Percentiles rank a stretch among this genome's conserved stretches.
Conservation (phyloP, 23 tunicate species). For the Ciona savignyi region DNA sequence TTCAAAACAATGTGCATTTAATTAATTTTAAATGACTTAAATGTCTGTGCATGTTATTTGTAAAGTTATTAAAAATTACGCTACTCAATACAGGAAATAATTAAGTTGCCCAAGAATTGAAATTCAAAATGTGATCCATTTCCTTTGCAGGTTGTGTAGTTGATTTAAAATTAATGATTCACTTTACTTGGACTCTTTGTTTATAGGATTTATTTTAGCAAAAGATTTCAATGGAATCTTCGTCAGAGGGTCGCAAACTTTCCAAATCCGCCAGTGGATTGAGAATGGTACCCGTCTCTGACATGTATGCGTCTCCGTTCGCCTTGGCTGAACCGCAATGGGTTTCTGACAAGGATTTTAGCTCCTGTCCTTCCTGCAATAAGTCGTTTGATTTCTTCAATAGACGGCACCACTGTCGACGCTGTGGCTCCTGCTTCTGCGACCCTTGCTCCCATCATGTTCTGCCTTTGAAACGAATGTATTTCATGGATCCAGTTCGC, state of each 20-base stretch:
- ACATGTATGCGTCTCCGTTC: slow-evolving; percentile 74
- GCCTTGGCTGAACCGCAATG: slow-evolving; percentile 76
- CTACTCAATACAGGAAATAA: neutral
- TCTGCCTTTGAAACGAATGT: slow-evolving; percentile 61
- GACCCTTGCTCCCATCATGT: slow-evolving; percentile 46
- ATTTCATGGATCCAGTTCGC: slow-evolving; percentile 86
- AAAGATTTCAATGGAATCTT: neutral
- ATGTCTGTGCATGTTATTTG: too few relatives aligned
- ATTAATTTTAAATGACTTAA: too few relatives aligned
- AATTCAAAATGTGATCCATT: too few relatives aligned
- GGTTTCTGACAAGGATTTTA: slow-evolving; percentile 68
- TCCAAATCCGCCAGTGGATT: slow-evolving; percentile 73
- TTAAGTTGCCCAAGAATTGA: too few relatives aligned
- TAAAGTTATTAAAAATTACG: too few relatives aligned
- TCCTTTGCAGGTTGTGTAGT: too few relatives aligned
- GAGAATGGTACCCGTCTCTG: slow-evolving; percentile 71
- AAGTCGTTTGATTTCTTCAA: slow-evolving; percentile 71
- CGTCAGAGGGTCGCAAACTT: slow-evolving; percentile 31
- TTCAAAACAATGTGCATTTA: too few relatives aligned
- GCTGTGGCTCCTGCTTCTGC: slow-evolving; percentile 90
- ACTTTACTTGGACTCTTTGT: too few relatives aligned
- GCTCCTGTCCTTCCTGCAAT: slow-evolving; percentile 42
- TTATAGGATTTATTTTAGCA: neutral
- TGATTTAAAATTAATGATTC: too few relatives aligned
- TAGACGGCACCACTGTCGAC: slow-evolving; percentile 88